phyloP scores from a whole-genome alignment of 1,140 invertebrate genomes.

The Pseudomyrmex gracilis region DNA sequence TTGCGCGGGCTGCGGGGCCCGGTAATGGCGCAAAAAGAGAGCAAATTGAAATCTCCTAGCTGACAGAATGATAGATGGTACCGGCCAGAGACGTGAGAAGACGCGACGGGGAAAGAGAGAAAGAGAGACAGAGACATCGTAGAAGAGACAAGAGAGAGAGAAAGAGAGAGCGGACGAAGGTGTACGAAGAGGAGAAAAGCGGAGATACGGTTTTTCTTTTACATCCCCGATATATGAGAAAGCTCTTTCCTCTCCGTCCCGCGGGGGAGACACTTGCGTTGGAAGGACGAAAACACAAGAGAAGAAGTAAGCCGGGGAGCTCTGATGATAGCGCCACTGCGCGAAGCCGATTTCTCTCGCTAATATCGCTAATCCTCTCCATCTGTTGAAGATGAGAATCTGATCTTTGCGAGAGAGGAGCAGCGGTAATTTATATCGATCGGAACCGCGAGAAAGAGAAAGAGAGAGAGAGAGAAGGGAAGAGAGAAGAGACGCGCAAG shows the following conservation, averaged over 20 bases:
- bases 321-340: slow-evolving; percentile 45
- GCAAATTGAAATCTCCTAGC: slow-evolving; percentile 85
- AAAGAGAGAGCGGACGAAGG: slow-evolving; percentile 20
- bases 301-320: slow-evolving; percentile 54
- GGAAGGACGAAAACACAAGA: slow-evolving; percentile 57
- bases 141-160: slow-evolving; percentile 1
- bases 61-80: slow-evolving; percentile 84
- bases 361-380: slow-evolving; percentile 66
- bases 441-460: slow-evolving; percentile 16
- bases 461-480: slow-evolving; percentile 19
- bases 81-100: slow-evolving; percentile 70
- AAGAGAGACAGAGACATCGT: background rate
- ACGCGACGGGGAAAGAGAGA: slow-evolving; percentile 55
- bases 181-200: slow-evolving; percentile 31
- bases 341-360: slow-evolving; percentile 63
- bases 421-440: slow-evolving; percentile 58
- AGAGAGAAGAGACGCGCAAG: background rate
- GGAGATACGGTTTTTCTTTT: slow-evolving; percentile 46
- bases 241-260: slow-evolving; percentile 58
- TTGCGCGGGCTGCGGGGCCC: slow-evolving; percentile 78
- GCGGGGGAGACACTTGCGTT: slow-evolving; percentile 31
- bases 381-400: slow-evolving; percentile 61
- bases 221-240: slow-evolving; percentile 59
- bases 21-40: slow-evolving; percentile 84
- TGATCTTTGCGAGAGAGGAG: slow-evolving; percentile 40